Evolutionary conservation across 2,888 invertebrate genomes (phyloP), one percentile per base, ranked within the genome.

Genomic region (Strigamia crassipes): DNA sequence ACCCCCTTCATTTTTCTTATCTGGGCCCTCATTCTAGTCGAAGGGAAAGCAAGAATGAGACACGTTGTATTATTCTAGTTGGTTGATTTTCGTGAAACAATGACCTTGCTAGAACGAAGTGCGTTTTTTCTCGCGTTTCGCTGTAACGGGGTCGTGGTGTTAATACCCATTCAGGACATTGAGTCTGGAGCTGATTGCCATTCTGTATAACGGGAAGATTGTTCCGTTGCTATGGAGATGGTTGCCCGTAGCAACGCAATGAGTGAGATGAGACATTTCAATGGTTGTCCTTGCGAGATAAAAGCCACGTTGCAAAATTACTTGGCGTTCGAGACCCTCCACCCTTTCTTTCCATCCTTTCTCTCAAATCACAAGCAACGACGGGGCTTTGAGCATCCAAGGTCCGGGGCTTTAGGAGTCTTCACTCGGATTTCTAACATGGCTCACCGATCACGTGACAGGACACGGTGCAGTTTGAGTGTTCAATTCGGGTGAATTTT

Each of bases 301-400:
- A 66, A 66, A 66, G 66, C 66, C 66, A 66, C 66, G 66, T 66
- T 66, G 66, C 66, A 66, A 66, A 66, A 66, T 66, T 66, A 66
- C 66, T 31, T 66, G 51, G 51, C 51, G 51, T 51, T 51, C 51
- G 51, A 13, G 51, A 4, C 51, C 51, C n/a, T 15, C 51, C 51
- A 51, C 51, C 51, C 51, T 18, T 15, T 51, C 51, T 51, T 51
- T 18, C 51, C 51, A 15, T 18, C 18, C 51, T 51, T 51, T 51
- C 51, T 51, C 18, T 51, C 51, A 51, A 51, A 51, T 51, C 51
- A 51, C 51, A 18, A 51, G 51, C 51, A 51, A 51, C 51, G 51
- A 51, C 51, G 51, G 51, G 51, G 51, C 51, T 51, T 51, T 51
- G 51, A 15, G 51, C 15, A 51, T 51, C 51, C 51, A 51, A 51